Conservation (phyloP, 2,797 vertebrate genomes). For the Varecia variegata region DNA sequence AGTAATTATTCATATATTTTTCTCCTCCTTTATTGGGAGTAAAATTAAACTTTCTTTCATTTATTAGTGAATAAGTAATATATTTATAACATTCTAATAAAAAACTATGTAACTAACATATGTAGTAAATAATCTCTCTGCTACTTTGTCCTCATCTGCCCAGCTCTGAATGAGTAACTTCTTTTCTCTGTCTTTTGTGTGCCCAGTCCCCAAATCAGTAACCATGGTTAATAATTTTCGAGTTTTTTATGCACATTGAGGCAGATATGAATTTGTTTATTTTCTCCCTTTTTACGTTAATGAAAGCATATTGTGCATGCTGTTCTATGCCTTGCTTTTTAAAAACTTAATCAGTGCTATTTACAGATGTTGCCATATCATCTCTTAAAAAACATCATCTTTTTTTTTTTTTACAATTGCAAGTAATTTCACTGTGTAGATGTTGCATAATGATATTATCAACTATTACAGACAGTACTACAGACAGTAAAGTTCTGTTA, state of each 20-base stretch:
- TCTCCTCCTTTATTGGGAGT: background rate
- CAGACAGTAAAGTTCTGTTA: background rate
- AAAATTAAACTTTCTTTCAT: background rate
- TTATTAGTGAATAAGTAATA: background rate
- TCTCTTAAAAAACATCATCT: background rate
- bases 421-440: background rate
- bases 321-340: background rate
- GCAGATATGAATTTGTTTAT: background rate
- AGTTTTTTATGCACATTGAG: background rate
- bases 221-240: background rate
- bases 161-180: background rate
- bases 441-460: background rate
- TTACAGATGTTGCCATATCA: background rate
- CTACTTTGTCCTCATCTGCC: background rate
- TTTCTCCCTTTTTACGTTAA: background rate
- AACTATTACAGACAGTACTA: background rate
- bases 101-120: background rate
- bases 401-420: background rate
- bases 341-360: background rate
- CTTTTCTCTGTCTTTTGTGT: background rate
- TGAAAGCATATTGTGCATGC: background rate
- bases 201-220: background rate
- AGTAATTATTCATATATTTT: background rate
- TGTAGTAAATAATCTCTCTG: background rate
- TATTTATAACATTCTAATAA: background rate